These are phyloP conservation scores for Rotaria sp. DNA, from an alignment of 2,888 invertebrate genomes.

Conservation along the genomic window DNA sequence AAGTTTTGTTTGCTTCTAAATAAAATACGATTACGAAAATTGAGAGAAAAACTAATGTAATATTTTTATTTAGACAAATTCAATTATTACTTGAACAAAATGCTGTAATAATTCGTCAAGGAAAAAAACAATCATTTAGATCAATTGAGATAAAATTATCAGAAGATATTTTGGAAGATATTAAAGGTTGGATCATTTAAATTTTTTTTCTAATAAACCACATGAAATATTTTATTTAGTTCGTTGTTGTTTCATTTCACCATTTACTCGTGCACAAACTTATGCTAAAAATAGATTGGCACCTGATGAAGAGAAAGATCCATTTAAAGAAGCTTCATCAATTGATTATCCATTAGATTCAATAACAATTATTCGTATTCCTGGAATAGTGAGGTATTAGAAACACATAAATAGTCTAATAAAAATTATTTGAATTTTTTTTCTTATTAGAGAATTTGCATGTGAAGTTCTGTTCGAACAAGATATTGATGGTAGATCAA, in stretches of 20 bases:
- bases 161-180: conserved; percentile 65
- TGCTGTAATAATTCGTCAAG: not conserved
- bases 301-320: not conserved
- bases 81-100: not conserved
- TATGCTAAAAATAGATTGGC: conserved; percentile 21
- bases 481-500: conserved; percentile 72
- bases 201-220: conserved; percentile 44
- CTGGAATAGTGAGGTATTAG: conserved; percentile 61
- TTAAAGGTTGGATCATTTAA: conserved; percentile 60
- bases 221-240: conserved; percentile 58
- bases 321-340: conserved; percentile 23
- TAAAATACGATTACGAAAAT: no score
- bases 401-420: not conserved
- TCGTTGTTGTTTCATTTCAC: conserved; percentile 79
- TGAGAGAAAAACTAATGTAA: no score
- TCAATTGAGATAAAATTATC: conserved; percentile 42
- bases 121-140: not conserved
- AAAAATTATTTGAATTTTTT: not conserved
- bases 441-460: conserved; percentile 64
- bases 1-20: no score
- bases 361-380: conserved; percentile 62
- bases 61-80: not conserved
- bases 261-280: conserved; percentile 63
- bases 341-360: conserved; percentile 39
- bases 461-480: conserved; percentile 77